phyloP scores from a whole-genome alignment of 2,888 invertebrate genomes.

The Thumatha senex region DNA sequence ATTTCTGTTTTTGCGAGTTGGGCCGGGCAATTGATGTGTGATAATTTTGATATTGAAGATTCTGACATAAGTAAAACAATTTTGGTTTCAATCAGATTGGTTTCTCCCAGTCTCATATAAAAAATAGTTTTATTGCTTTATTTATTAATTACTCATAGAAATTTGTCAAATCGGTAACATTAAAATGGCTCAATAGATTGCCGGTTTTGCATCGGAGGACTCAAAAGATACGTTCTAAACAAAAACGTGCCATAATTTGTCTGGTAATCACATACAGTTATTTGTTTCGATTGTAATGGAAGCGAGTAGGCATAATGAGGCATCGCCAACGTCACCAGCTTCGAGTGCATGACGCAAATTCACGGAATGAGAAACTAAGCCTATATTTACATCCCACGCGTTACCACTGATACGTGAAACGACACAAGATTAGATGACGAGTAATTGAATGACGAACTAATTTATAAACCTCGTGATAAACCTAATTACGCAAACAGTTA shows the following conservation, averaged over 20 bases:
- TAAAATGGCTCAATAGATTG: not conserved
- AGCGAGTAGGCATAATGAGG: conserved; percentile 35
- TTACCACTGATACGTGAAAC: conserved; percentile 40
- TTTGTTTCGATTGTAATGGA: conserved; percentile 23
- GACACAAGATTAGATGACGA: conserved; percentile 50
- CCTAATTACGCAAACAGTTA: not conserved
- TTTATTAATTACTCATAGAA: too few species aligned
- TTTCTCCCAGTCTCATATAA: too few species aligned
- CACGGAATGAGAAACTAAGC: conserved; percentile 53
- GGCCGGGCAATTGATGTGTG: too few species aligned
- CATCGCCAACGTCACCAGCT: conserved; percentile 44
- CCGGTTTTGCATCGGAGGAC: not conserved
- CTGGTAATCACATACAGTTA: conserved; percentile 4
- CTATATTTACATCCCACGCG: conserved; percentile 58
- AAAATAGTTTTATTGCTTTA: too few species aligned
- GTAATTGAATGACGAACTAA: conserved; percentile 32
- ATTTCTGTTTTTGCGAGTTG: too few species aligned
- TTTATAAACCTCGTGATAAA: conserved; percentile 13
- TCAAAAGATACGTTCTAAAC: not conserved
- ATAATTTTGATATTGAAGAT: too few species aligned
- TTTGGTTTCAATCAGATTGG: too few species aligned
- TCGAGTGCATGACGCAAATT: conserved; percentile 61
- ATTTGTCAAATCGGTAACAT: too few species aligned
- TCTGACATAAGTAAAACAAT: too few species aligned
- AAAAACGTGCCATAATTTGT: not conserved